These are phyloP conservation scores for Aricia agestis DNA, from an alignment of 1,140 invertebrate genomes.

Conservation along the genomic window DNA sequence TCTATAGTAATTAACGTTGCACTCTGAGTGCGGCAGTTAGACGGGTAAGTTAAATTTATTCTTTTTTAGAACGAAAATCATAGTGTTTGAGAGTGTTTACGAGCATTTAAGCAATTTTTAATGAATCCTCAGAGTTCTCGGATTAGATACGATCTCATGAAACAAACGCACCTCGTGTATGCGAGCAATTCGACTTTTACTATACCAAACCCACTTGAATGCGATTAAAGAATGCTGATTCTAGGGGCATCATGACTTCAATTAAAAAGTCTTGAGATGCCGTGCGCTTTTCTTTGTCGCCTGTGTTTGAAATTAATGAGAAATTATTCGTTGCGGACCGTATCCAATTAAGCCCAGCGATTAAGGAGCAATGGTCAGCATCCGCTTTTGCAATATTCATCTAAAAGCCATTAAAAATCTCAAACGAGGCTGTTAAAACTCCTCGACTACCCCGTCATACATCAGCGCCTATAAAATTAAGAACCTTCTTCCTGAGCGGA, in stretches of 20 bases:
- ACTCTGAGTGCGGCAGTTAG: too few species aligned
- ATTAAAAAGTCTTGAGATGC: conserved; percentile 45
- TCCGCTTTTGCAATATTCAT: conserved; percentile 48
- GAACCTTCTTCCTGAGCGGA: conserved; percentile 40
- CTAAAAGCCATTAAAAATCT: conserved; percentile 36
- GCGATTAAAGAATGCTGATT: conserved; percentile 11
- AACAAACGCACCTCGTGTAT: background rate
- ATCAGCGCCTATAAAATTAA: conserved; percentile 53
- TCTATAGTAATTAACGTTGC: too few species aligned
- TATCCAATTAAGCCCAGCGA: conserved; percentile 52
- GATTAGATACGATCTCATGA: background rate
- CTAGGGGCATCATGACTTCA: conserved; percentile 27
- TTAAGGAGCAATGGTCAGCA: conserved; percentile 36
- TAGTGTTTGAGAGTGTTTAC: background rate
- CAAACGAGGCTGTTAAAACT: conserved; percentile 43
- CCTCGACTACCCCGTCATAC: conserved; percentile 48
- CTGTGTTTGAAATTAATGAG: conserved; percentile 58
- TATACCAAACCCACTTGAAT: conserved; percentile 16
- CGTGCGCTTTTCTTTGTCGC: conserved; percentile 34
- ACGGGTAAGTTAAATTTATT: too few species aligned
- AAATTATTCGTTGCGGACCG: conserved; percentile 44
- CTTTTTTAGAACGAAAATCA: background rate
- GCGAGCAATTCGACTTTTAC: conserved; percentile 2
- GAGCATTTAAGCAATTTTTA: background rate
- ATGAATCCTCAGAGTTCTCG: background rate